Evolutionary conservation across 2,888 invertebrate species (phyloP).

Genomic region (Zaprionus obscuricornis): DNA sequence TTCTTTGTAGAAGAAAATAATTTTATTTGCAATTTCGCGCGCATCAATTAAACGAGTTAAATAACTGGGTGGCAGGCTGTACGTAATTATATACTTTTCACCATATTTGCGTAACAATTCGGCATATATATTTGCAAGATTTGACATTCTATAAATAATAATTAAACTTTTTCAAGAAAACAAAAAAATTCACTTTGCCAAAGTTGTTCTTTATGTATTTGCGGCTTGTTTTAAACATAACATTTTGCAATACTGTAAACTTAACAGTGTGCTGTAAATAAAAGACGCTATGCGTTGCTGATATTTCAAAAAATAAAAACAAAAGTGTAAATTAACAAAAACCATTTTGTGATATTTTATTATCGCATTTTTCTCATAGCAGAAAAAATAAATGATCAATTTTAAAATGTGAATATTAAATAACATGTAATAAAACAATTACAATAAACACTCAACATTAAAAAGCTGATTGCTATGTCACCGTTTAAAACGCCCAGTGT

Average conservation of each 20-base stretch:
- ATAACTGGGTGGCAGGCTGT: conserved; percentile 68
- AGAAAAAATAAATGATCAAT: not conserved
- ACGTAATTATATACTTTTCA: conserved; percentile 66
- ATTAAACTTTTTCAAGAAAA: conserved; percentile 3
- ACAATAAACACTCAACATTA: too few relatives aligned
- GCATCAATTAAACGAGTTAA: conserved; percentile 62
- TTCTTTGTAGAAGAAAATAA: conserved; percentile 71
- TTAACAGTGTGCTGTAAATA: conserved; percentile 3
- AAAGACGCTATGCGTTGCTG: not conserved
- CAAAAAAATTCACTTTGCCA: conserved; percentile 11
- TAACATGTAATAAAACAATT: too few relatives aligned
- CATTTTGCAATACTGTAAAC: conserved; percentile 22
- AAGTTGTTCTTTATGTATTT: too few relatives aligned
- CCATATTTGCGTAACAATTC: conserved; percentile 67
- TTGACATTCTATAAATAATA: conserved; percentile 54
- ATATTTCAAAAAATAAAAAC: not conserved
- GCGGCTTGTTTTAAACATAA: conserved; percentile 16
- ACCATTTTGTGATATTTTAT: not conserved
- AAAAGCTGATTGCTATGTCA: conserved; percentile 8
- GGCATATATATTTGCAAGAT: conserved; percentile 80
- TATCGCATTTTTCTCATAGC: not conserved
- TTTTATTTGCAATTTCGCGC: conserved; percentile 57
- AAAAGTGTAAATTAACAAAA: not conserved
- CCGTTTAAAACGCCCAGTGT: conserved; percentile 8
- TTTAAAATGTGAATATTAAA: not conserved